Evolutionary conservation across 1,140 invertebrate genomes (phyloP).

Genomic region (Nebria ingens): DNA sequence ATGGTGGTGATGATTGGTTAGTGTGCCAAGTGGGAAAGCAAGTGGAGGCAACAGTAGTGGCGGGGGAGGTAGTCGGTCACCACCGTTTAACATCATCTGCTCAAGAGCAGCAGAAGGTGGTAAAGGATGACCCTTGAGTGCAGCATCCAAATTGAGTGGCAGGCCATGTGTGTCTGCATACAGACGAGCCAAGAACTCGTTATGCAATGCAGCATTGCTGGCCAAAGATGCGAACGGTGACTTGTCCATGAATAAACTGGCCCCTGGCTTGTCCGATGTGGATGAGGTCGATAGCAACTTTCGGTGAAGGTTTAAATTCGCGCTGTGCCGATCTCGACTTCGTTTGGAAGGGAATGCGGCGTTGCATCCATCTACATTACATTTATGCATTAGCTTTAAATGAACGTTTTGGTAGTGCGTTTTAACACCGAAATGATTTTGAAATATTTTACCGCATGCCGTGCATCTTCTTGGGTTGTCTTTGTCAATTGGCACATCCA

Average conservation of each 20-base stretch:
- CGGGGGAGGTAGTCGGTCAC: constrained; percentile 37
- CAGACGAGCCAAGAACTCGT: constrained; percentile 72
- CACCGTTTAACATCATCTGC: constrained; percentile 35
- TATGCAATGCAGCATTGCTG: constrained; percentile 46
- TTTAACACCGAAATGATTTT: constrained; percentile 91
- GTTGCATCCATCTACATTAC: constrained; percentile 91
- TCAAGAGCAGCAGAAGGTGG: constrained; percentile 31
- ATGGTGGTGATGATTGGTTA: constrained; percentile 18
- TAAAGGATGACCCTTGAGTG: constrained; percentile 38
- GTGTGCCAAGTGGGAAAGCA: constrained; percentile 36
- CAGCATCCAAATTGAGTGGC: constrained; percentile 44
- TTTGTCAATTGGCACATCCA: constrained; percentile 76
- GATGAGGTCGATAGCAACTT: constrained; percentile 71
- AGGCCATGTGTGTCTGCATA: constrained; percentile 59
- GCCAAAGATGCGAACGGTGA: constrained; percentile 37
- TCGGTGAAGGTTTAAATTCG: constrained; percentile 83
- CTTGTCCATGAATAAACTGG: constrained; percentile 31
- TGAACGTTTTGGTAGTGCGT: constrained; percentile 94
- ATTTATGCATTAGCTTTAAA: constrained; percentile 92
- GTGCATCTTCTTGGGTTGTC: constrained; percentile 72
- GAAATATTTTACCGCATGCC: constrained; percentile 87
- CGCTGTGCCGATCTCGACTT: constrained; percentile 84
- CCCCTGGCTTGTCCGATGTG: constrained; percentile 34
- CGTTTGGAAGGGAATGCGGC: constrained; percentile 92
- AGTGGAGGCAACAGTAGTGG: constrained; percentile 37